phyloP scores from a whole-genome alignment of 1,140 invertebrate species.

The Acromyrmex charruanus region DNA sequence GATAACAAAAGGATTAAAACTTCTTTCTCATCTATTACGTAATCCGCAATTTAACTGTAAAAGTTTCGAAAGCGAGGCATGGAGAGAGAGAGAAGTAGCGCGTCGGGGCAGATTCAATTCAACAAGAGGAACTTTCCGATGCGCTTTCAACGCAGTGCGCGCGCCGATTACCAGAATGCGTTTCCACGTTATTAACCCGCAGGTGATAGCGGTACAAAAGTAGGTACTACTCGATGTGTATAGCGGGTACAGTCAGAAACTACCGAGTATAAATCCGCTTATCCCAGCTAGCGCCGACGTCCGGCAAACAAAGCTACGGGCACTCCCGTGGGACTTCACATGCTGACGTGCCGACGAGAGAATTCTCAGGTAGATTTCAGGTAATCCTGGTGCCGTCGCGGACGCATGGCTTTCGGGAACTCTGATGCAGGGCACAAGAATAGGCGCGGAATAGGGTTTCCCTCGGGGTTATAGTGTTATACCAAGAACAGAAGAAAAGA shows the following conservation, averaged over 20 bases:
- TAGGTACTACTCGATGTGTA: constrained; percentile 31
- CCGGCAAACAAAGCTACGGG: constrained; percentile 79
- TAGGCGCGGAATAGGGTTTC: constrained; percentile 55
- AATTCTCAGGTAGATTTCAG: constrained; percentile 80
- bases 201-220: constrained; percentile 73
- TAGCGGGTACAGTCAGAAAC: constrained; percentile 63
- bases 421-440: constrained; percentile 11
- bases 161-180: constrained; percentile 69
- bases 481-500: constrained; percentile 34
- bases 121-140: constrained; percentile 8
- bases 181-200: constrained; percentile 78
- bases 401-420: constrained; percentile 63
- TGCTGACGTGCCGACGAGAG: constrained; percentile 73
- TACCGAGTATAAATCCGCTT: constrained; percentile 81
- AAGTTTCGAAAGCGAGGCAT: not conserved
- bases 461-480: constrained; percentile 41
- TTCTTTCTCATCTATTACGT: constrained; percentile 43
- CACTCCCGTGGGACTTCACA: constrained; percentile 77
- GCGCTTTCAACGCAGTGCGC: not conserved
- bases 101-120: not conserved
- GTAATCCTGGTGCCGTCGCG: constrained; percentile 66
- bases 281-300: constrained; percentile 75
- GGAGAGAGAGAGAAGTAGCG: not conserved
- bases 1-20: not conserved
- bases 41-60: not conserved